These are phyloP conservation scores for Phoebastria nigripes DNA, from an alignment of 2,797 vertebrate genomes.

Conservation along the genomic window DNA sequence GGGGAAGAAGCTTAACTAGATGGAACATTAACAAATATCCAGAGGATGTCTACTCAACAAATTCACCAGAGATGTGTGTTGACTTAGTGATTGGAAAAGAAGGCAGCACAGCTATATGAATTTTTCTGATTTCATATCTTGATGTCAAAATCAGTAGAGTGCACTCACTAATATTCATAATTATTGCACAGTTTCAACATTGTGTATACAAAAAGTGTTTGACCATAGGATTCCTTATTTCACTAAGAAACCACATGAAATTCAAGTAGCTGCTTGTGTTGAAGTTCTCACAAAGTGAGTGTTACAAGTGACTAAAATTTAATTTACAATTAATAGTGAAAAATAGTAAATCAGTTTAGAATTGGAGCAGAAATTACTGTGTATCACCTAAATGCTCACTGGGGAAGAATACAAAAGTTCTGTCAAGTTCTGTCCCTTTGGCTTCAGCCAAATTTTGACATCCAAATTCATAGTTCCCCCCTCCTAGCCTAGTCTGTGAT, in stretches of 20 bases:
- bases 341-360: neutral
- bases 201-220: neutral
- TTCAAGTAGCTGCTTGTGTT: neutral
- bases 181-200: neutral
- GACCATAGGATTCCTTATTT: neutral
- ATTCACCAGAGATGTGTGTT: neutral
- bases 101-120: neutral
- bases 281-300: neutral
- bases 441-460: neutral
- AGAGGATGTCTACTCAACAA: neutral
- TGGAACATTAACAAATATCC: neutral
- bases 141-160: neutral
- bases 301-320: neutral
- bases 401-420: neutral
- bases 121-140: neutral
- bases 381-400: neutral
- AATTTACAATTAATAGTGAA: neutral
- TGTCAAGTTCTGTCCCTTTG: neutral
- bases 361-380: neutral
- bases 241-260: neutral
- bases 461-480: rapidly evolving
- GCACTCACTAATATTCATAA: neutral
- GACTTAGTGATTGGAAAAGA: neutral
- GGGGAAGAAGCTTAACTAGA: neutral
- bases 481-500: neutral